Base-by-base conservation (phyloP, 2,797 vertebrate species). In the Mus minutoides region DNA sequence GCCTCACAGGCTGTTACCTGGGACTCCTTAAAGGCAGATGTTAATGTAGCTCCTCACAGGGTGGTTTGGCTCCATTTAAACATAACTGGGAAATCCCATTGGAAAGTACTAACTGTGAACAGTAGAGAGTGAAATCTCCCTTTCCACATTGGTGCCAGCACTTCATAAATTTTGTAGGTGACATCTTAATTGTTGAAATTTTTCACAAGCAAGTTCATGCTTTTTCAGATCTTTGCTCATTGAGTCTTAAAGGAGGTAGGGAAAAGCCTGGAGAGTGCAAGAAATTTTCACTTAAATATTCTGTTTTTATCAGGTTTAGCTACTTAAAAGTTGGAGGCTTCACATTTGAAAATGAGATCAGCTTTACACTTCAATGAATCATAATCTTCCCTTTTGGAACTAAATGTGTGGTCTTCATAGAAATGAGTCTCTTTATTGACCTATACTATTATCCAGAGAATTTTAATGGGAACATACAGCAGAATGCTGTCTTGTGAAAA, bases 61-160 rank as follows among this genome's bases (percentile, higher is more conserved):
- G 12, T 43, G 31, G 69, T 93, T 96, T 95, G 84, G 49, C 37
- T 91, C 49, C 34, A 3, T 14, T 26, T 77, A 88, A 75, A 71
- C 88, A 76, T 88, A 96, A 82, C 78, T 97, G 87, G 88, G 69
- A 84, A 64, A 94, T 92, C 49, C 64, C 79, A 64, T 73, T 88
- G 62, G 11, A 69, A 94, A 64, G 14, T 49, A 29, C 86, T 78
- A 93, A 90, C 88, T 94, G 96, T 94, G 94, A 92, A 69, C 54
- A 88, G 26, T 34, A 87, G 87, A 91, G 19, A 88, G 64, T 34
- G 6, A 93, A 95, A 91, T 56, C 22, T 46, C 58, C 77, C 56
- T 69, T 88, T 94, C 75, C 71, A 78, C 84, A 92, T 85, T 89
- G 0, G 0, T 88, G 31, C 26, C 60, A 89, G 58, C 0, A 6